Percentiles rank a stretch among this genome's conserved stretches.
Conservation (phyloP, 2,113 vertebrate genomes). For the Zosterops pallidus region DNA sequence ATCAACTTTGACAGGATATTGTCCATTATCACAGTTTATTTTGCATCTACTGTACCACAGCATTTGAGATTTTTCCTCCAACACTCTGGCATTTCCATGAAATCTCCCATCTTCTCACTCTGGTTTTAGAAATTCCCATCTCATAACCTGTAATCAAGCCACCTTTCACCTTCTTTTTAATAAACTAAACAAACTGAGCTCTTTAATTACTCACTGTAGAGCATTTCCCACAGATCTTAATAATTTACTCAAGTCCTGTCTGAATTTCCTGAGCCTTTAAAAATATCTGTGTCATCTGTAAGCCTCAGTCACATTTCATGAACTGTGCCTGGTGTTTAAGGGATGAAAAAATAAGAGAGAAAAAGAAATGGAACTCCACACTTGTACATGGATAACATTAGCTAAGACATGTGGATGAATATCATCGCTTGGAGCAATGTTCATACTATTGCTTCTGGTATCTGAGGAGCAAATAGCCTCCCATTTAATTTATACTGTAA, state of each 20-base stretch:
- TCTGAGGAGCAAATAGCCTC: slow-evolving; percentile 58
- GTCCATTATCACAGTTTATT: not conserved
- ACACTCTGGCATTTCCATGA: not conserved
- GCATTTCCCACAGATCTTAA: not conserved
- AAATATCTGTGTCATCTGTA: not conserved
- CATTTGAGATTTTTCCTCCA: not conserved
- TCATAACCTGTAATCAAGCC: not conserved
- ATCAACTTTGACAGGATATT: slow-evolving; percentile 38
- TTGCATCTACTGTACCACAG: not conserved
- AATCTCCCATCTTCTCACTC: not conserved
- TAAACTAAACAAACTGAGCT: not conserved
- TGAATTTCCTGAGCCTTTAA: not conserved
- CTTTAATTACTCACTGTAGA: not conserved
- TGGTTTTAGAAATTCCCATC: not conserved
- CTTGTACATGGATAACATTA: slow-evolving; percentile 4
- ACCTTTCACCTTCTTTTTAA: not conserved
- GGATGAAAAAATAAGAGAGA: not conserved
- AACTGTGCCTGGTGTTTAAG: not conserved
- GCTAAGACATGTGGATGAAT: slow-evolving; percentile 38
- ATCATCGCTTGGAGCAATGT: not conserved
- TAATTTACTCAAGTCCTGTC: not conserved
- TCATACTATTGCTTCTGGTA: slow-evolving; percentile 46
- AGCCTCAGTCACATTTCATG: not conserved
- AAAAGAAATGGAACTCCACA: not conserved
- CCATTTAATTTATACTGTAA: slow-evolving; percentile 73